Evolutionary conservation across 2,888 invertebrate genomes (phyloP), one percentile per base, ranked within the genome.

Genomic region (Anthrax anthrax): DNA sequence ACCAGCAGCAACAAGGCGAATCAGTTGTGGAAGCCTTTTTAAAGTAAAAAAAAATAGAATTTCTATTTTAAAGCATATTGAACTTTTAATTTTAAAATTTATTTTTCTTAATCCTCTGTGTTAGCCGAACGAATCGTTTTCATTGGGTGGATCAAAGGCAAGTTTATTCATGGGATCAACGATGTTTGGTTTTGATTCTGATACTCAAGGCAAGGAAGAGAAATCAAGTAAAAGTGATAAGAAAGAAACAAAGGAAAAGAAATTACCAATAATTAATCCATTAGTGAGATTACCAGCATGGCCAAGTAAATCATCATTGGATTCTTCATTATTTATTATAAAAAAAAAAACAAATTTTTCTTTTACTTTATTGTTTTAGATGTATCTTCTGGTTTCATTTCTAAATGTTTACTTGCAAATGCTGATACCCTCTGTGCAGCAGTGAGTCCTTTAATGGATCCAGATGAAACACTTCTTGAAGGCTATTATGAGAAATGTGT

Each of bases 391-490:
- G 80, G 81, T 50, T 84, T 96, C 57, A 91, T 96, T 58, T 91
- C 94, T 58, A 91, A 95, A 70, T 94, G 94, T 57, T 75, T 96
- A 19, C 70, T 96, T 51, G 94, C 95, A 42, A 96, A 96, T 63
- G 95, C 95, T 4, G 95, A 96, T 63, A 91, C 95, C 2, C 72
- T 96, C 6, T 95, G 95, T 65, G 94, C 95, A 2, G 91, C 94
- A 1, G 94, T 91, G n/a, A 89, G 91, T 50, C 92, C 95, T 0
- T 70, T 95, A 13, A 89, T 94, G 83, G 92, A 92, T 63, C 87
- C 88, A 0, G 90, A 90, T 59, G 88, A 90, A 60, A 85, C 86
- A 0, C 71, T 88, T 2, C 70, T 86, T 61, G 90, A 90, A 71
- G 90, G 90, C 1, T 88, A 84, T 65, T 85, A 85, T 58, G 96